Evolutionary conservation across 2,797 vertebrate species (phyloP).

Genomic region (Myotis vivesi): DNA sequence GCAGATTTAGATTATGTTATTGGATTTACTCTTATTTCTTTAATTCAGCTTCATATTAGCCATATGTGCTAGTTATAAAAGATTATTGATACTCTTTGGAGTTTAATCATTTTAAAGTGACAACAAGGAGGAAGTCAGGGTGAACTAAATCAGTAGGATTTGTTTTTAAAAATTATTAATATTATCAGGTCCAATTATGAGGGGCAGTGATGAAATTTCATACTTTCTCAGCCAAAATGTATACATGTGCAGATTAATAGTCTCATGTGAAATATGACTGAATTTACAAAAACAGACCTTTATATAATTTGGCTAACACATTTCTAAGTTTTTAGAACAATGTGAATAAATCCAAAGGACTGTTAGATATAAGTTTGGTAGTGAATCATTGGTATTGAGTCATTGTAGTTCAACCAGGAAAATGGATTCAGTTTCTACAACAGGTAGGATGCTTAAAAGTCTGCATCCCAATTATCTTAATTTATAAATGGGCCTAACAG

Average conservation of each 20-base stretch:
- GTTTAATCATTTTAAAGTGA: neutral
- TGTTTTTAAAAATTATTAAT: neutral
- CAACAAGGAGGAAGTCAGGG: neutral
- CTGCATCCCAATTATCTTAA: neutral
- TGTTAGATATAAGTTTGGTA: neutral
- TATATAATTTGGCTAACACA: neutral
- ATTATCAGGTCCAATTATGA: neutral
- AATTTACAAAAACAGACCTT: slow-evolving; percentile 29
- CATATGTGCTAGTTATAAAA: neutral
- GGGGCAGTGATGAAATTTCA: neutral
- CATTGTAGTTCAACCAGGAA: neutral
- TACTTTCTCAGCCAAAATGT: neutral
- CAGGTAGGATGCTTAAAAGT: slow-evolving; percentile 17
- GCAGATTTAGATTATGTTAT: slow-evolving; percentile 27
- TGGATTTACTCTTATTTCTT: neutral
- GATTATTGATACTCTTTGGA: neutral
- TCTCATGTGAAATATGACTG: neutral
- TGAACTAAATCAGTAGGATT: neutral
- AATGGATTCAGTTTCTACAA: slow-evolving; percentile 39
- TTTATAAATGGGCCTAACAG: neutral
- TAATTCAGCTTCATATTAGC: neutral
- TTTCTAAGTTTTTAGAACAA: slow-evolving; percentile 51
- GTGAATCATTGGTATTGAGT: neutral
- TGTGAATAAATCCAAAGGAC: neutral
- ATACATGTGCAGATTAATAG: neutral